phyloP scores from a whole-genome alignment of 2,113 vertebrate species.

The Anolis sagrei region DNA sequence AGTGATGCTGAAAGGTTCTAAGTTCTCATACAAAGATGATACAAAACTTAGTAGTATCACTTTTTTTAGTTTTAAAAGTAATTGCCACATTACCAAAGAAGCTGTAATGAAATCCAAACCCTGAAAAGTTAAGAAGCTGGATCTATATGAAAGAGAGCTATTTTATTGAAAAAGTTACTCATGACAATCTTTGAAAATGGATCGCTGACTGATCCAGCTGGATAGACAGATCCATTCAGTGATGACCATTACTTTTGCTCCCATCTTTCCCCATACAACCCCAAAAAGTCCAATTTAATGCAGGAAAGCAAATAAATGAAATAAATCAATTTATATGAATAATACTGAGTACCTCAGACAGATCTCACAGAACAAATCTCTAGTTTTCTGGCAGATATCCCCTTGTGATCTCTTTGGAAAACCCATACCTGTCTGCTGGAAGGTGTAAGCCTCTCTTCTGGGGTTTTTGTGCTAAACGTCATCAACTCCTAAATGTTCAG shows the following conservation, averaged over 20 bases:
- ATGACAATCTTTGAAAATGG: neutral
- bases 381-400: neutral
- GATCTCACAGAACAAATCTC: neutral
- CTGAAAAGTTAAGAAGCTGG: neutral
- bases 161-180: neutral
- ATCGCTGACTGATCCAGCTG: slow-evolving; percentile 8
- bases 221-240: neutral
- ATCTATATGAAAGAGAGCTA: neutral
- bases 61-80: neutral
- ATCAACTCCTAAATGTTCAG: slow-evolving; percentile 84
- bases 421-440: slow-evolving; percentile 87
- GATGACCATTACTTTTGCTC: neutral
- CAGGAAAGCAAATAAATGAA: neutral
- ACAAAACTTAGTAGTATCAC: neutral
- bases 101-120: neutral
- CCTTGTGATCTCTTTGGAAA: neutral
- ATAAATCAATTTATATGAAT: neutral
- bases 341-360: neutral
- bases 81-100: neutral
- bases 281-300: too few species aligned
- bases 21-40: neutral
- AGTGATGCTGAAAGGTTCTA: neutral
- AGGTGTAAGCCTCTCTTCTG: slow-evolving; percentile 85
- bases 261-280: neutral
- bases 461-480: slow-evolving; percentile 85